Evolutionary conservation across 2,888 invertebrate species (phyloP), one percentile per base, ranked within the genome.

Genomic region (Drosophila limbata): DNA sequence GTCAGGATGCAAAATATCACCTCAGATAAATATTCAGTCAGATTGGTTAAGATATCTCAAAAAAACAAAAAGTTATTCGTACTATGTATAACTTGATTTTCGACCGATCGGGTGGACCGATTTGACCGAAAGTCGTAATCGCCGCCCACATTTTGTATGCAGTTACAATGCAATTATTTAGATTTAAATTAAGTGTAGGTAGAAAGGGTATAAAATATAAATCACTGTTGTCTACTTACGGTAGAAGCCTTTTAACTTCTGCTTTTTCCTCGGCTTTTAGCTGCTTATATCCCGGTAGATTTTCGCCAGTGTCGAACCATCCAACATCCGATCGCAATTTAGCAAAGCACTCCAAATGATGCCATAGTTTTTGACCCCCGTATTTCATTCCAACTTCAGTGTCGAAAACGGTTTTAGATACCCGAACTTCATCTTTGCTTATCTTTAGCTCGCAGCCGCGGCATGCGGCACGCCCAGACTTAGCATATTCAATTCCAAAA

Each of bases 321-420:
- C 95, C 94, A 3, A 98, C 92, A 9, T 96, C 95, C 19, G 94
- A 93, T 40, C 98, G 94, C 1, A 92, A 84, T 88, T 96, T 95
- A 0, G 95, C 95, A 93, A 99, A 99, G 91, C 99, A 99, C 68
- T 96, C 96, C 3, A 98, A 92, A 92, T 99, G 99, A 92, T 98
- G 96, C 98, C 98, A 99, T 56, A 95, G 93, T 64, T 97, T 95
- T 85, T 96, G 94, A 0, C 97, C 98, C 0, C 98, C 98, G 92
- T 95, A 97, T 91, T 95, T 95, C 87, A 94, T 95, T 0, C 96
- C 97, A 19, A 96, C 93, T 83, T 97, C 96, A n/a, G 91, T 91
- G 67, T 97, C 96, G 92, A 94, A 98, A 79, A 97, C 97, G 76
- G 96, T 96, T 92, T 97, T 98, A 1, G 96, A 95, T 51, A 98